Base-by-base conservation (phyloP, 1,140 invertebrate genomes). In the Cylas formicarius region DNA sequence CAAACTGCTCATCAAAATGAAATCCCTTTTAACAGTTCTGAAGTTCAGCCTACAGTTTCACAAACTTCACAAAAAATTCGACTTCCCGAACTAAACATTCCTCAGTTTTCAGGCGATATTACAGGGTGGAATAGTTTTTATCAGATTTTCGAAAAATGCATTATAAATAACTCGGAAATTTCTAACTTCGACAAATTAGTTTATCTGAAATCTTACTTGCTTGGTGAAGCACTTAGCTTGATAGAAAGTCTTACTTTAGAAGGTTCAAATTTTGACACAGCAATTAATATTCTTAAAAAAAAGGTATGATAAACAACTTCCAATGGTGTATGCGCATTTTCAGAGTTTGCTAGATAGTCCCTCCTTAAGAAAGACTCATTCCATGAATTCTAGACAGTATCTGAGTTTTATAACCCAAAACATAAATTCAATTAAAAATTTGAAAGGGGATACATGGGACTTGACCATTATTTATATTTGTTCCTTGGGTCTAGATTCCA, bases 261-360 rank as follows among this genome's bases (percentile, higher is more conserved):
- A 42, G 26, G 17, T 20, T 28, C 31, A 5, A 42, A 33, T 32
- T 42, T 42, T 20, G 3, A 3, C 6, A 22, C 14, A 3, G 40
- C 40, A 10, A 20, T 42, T 14, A 21, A 42, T 10, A 20, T 42
- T 4, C 20, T n/a, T 42, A 6, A 4, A 22, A 4, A 18, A 10
- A 14, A 18, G 40, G 4, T 42, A 32, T 42, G 16, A 31, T 8
- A 41, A 41, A 19, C 28, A 31, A 41, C 20, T 41, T 6, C 20
- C 22, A 5, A 21, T 41, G 18, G 21, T 41, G 19, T 29, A 41
- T 19, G 4, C 38, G 9, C 38, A 29, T 27, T n/a, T n/a, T n/a
- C n/a, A n/a, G n/a, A 28, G 4, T 4, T 28, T 39, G 18, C 28
- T 39, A 4, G 21, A 39, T 8, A 10, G 5, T 4, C n/a, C n/a